Evolutionary conservation across 1,140 invertebrate genomes (phyloP), one percentile per base, ranked within the genome.

Genomic region (Oryzaephilus surinamensis): DNA sequence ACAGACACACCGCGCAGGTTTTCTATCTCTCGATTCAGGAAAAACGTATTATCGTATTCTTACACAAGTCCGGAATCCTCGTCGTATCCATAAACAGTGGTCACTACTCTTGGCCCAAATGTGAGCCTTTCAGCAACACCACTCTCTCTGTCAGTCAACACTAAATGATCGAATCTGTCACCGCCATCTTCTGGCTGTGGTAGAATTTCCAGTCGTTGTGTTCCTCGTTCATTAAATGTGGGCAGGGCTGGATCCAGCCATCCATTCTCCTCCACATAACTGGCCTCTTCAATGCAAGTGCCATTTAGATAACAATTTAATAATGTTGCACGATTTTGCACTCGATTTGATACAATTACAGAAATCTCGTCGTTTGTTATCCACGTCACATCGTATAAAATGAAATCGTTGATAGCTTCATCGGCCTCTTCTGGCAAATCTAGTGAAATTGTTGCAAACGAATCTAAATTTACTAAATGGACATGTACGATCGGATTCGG

Each of bases 261-360:
- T 30, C 81, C 80, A 8, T 69, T 65, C 26, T 64, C 51, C 37
- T 74, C 66, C 4, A 48, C 35, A 23, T 51, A 40, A 19, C 29
- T 38, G 19, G 44, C 57, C 33, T 59, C 54, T 0, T 4, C 29
- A 8, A 61, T 62, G 7, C 12, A 43, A 2, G 15, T 28, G 18
- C 23, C 40, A 12, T 24, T 16, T 3, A 40, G 17, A 11, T 47
- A 31, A 15, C 49, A 54, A 19, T 43, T 26, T 14, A 29, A 16
- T 3, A 55, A 29, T 7, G 21, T 14, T 2, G 38, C 50, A 35
- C 38, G 52, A 55, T 86, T 93, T 63, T 94, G 90, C 20, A 81
- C 69, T 47, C 90, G 69, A 52, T 90, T 89, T 57, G 88, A 69
- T 81, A 86, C 91, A 16, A 79, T 71, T 2, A 84, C 74, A 5